These are phyloP conservation scores for Paramormyrops kingsleyae DNA, from an alignment of 2,113 vertebrate species.

Conservation along the genomic window DNA sequence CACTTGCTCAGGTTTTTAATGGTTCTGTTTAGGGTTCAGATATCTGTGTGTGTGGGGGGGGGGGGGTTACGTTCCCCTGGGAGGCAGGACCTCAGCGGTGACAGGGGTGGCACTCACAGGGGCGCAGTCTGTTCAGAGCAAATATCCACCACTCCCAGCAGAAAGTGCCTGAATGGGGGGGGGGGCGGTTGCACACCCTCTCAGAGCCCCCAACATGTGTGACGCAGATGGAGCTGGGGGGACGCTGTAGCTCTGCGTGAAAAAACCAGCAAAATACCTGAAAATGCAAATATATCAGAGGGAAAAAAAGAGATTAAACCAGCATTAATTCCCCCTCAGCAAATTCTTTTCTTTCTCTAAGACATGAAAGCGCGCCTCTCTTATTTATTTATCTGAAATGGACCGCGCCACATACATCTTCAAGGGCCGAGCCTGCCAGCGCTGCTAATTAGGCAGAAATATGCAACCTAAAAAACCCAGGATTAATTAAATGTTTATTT, in stretches of 20 bases:
- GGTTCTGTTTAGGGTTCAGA: background rate
- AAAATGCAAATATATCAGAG: conserved; percentile 60
- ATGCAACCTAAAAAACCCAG: conserved; percentile 43
- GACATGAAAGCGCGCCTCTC: conserved; percentile 64
- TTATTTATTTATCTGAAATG: conserved; percentile 64
- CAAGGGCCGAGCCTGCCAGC: conserved; percentile 45
- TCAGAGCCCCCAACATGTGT: conserved; percentile 48
- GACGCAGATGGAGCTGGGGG: conserved; percentile 56
- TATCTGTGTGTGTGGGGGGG: background rate
- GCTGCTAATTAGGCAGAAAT: conserved; percentile 60
- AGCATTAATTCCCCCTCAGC: conserved; percentile 59
- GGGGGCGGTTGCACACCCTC: background rate
- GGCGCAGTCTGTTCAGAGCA: background rate
- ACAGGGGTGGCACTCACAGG: background rate
- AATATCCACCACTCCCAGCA: background rate
- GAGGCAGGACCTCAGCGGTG: background rate
- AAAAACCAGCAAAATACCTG: conserved; percentile 46
- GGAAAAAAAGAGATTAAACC: conserved; percentile 63
- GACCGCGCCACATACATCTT: conserved; percentile 39
- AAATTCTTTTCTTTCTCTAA: conserved; percentile 42
- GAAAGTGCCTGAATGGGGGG: background rate
- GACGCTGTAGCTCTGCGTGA: conserved; percentile 32
- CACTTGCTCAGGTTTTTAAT: background rate
- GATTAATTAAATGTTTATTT: conserved; percentile 65
- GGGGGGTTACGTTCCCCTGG: background rate